Conservation (phyloP, 2,888 invertebrate genomes). For the Dynastes maya region DNA sequence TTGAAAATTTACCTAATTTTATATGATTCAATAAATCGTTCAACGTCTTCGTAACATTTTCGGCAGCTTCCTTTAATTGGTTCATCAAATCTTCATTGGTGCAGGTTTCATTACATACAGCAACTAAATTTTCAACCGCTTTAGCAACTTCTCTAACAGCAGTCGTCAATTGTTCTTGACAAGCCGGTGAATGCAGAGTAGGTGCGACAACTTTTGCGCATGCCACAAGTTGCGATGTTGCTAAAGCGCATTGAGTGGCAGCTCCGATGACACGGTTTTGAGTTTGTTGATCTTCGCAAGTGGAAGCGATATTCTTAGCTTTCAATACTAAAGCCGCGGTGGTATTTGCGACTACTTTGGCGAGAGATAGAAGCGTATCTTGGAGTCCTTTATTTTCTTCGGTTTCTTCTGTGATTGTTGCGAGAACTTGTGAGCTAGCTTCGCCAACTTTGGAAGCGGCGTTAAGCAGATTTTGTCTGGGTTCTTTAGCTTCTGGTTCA, state of each 20-base stretch:
- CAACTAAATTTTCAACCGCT: constrained; percentile 91
- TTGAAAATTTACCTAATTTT: constrained; percentile 69
- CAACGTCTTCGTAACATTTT: constrained; percentile 89
- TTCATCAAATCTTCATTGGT: constrained; percentile 78
- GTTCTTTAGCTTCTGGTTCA: constrained; percentile 94
- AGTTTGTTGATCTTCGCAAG: constrained; percentile 84
- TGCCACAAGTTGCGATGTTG: constrained; percentile 97
- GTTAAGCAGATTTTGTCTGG: constrained; percentile 92
- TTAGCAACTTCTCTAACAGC: constrained; percentile 94
- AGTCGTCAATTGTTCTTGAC: constrained; percentile 91
- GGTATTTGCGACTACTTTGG: constrained; percentile 98
- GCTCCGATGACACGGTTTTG: constrained; percentile 94
- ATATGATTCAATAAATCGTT: constrained; percentile 93
- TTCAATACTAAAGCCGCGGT: constrained; percentile 96
- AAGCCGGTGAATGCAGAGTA: constrained; percentile 85
- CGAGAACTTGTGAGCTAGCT: constrained; percentile 93
- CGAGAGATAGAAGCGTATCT: constrained; percentile 93
- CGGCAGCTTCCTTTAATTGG: constrained; percentile 88
- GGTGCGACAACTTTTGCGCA: constrained; percentile 96
- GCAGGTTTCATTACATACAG: constrained; percentile 83
- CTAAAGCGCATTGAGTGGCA: constrained; percentile 96
- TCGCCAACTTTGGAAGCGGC: constrained; percentile 98
- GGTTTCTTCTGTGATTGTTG: constrained; percentile 94
- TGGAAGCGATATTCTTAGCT: constrained; percentile 96
- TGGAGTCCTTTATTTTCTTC: constrained; percentile 85